These are phyloP conservation scores for Apogon hyalosoma DNA, from an alignment of 2,797 vertebrate species.

Conservation along the genomic window DNA sequence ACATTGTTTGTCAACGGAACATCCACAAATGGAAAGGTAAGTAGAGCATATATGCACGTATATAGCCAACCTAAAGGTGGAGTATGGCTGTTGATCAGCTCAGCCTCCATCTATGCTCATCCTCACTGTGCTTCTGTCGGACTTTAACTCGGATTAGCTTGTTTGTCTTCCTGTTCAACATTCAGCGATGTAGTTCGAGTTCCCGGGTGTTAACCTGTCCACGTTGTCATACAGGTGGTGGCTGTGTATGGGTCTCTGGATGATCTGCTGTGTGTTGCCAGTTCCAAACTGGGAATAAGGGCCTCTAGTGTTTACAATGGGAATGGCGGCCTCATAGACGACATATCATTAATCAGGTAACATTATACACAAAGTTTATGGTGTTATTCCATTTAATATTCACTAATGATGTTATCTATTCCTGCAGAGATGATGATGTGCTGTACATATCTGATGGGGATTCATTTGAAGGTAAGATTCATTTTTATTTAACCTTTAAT, in stretches of 20 bases:
- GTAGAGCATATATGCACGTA: too few relatives aligned
- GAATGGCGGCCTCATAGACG: slow-evolving; percentile 92
- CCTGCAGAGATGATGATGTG: slow-evolving; percentile 90
- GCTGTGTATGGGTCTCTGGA: slow-evolving; percentile 90
- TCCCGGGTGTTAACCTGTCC: not conserved
- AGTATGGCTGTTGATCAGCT: not conserved
- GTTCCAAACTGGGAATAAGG: slow-evolving; percentile 90
- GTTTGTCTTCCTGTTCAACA: not conserved
- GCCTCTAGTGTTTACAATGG: slow-evolving; percentile 90
- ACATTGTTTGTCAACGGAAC: slow-evolving; percentile 92
- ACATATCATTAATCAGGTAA: slow-evolving; percentile 91
- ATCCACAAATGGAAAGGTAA: slow-evolving; percentile 88
- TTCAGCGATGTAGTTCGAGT: not conserved
- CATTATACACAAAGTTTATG: not conserved
- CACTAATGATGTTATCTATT: not conserved
- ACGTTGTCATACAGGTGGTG: slow-evolving; percentile 83
- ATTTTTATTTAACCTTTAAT: not conserved
- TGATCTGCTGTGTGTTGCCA: slow-evolving; percentile 89
- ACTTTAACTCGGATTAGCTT: not conserved
- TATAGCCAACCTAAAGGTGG: too few relatives aligned
- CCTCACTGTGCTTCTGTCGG: not conserved
- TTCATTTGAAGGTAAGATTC: slow-evolving; percentile 85
- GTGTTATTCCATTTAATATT: not conserved
- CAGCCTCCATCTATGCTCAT: not conserved
- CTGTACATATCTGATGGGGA: slow-evolving; percentile 91